These are phyloP conservation scores for Pandemis corylana DNA, from an alignment of 2,888 invertebrate species.

Conservation along the genomic window DNA sequence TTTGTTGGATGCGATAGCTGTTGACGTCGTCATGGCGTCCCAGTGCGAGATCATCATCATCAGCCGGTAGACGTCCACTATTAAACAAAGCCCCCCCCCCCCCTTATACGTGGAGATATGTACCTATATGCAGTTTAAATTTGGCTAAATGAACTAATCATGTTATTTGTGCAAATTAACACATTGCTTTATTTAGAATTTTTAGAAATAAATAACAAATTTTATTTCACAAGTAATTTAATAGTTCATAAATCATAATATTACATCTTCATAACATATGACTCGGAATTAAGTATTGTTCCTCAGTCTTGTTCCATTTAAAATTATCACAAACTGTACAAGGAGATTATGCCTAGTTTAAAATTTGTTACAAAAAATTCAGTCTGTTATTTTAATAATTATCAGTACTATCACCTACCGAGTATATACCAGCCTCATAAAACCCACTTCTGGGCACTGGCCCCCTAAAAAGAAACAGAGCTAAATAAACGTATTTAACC, in stretches of 20 bases:
- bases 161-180: no score
- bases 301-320: constrained; percentile 9
- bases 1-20: no score
- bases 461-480: neutral
- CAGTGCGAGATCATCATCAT: no score
- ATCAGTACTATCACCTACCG: neutral
- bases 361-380: constrained; percentile 20
- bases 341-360: constrained; percentile 12
- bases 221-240: neutral
- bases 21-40: no score
- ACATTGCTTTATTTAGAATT: no score
- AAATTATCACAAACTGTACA: neutral
- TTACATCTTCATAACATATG: neutral
- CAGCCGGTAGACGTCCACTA: no score
- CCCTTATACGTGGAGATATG: no score
- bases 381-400: constrained; percentile 11
- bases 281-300: constrained; percentile 3
- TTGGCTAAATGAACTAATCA: no score
- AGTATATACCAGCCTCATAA: neutral
- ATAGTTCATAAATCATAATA: neutral
- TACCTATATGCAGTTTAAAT: no score
- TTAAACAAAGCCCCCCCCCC: no score
- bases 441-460: neutral
- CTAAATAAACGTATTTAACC: neutral
- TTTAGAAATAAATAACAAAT: neutral